These are phyloP conservation scores for Macrosteles quadrilineatus DNA, from an alignment of 1,140 invertebrate genomes.

Conservation along the genomic window DNA sequence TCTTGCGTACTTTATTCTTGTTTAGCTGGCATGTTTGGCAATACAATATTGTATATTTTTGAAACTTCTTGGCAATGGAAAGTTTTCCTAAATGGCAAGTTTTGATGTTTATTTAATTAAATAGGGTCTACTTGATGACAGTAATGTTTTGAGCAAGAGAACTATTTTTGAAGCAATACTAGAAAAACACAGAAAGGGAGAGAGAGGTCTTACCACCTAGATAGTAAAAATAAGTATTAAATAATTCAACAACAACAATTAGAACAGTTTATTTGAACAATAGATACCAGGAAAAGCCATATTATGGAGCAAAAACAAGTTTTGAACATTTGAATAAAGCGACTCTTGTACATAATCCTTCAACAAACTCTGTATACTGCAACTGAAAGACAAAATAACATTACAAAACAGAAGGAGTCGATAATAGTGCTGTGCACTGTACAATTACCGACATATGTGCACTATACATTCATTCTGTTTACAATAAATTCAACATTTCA, in stretches of 20 bases:
- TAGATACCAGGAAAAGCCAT: conserved; percentile 14
- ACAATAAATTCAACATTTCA: conserved; percentile 20
- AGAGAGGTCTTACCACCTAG: background rate
- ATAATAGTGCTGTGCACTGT: background rate
- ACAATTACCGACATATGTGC: background rate
- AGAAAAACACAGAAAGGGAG: background rate
- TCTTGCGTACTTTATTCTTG: no score
- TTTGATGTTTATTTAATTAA: no score
- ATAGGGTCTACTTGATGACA: no score
- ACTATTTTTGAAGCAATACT: no score
- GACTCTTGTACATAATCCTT: background rate
- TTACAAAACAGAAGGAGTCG: no score
- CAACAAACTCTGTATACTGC: background rate
- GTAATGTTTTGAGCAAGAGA: no score
- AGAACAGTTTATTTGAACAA: conserved; percentile 23
- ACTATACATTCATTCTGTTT: conserved; percentile 11
- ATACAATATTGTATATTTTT: no score
- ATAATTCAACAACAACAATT: conserved; percentile 19
- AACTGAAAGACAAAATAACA: no score
- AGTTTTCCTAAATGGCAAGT: no score
- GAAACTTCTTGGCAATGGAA: no score
- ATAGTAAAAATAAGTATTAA: conserved; percentile 1
- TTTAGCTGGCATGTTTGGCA: no score
- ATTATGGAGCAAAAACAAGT: background rate
- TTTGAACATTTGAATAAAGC: background rate